Evolutionary conservation across 2,113 vertebrate genomes (phyloP).

Genomic region (Macaca mulatta): DNA sequence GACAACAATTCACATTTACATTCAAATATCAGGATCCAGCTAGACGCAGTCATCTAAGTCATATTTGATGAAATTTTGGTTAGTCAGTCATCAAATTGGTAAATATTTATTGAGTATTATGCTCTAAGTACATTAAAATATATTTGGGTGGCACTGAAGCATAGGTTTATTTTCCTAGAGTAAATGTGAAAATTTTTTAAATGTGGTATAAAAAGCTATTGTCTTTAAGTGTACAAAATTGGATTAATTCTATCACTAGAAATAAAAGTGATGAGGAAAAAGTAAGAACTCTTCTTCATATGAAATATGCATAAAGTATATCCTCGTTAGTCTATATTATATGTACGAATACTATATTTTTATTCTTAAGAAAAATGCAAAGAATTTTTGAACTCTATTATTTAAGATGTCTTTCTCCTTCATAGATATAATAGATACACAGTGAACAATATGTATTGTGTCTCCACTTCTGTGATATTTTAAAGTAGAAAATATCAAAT

Average conservation of each 20-base stretch:
- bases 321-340: neutral
- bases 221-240: slow-evolving; percentile 2
- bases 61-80: neutral
- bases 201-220: neutral
- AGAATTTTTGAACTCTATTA: neutral
- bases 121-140: neutral
- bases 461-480: neutral
- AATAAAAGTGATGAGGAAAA: slow-evolving; percentile 10
- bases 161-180: neutral
- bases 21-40: neutral
- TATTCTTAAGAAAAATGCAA: neutral
- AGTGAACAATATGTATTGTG: neutral
- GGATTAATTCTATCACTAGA: neutral
- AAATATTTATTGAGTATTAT: slow-evolving; percentile 40
- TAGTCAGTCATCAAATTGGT: neutral
- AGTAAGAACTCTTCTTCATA: neutral
- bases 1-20: neutral
- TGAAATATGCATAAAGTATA: neutral
- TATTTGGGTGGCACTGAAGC: neutral
- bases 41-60: neutral
- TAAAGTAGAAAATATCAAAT: neutral
- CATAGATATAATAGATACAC: neutral
- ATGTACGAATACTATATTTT: neutral
- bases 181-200: neutral
- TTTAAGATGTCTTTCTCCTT: neutral